These are phyloP conservation scores for Coelopa pilipes DNA, from an alignment of 2,888 invertebrate genomes.

Conservation along the genomic window DNA sequence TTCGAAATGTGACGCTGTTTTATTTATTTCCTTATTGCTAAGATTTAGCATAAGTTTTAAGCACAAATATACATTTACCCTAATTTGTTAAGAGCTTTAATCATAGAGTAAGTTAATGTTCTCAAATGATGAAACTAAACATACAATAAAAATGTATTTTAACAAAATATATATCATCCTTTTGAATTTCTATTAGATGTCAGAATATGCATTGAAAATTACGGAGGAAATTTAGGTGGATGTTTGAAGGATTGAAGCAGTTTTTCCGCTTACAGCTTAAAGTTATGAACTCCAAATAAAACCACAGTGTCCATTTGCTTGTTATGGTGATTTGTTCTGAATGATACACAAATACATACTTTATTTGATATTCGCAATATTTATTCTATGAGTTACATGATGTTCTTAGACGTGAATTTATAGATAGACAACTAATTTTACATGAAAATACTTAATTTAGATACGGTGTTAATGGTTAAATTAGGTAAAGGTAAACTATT, in stretches of 20 bases:
- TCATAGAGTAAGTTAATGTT: too few species aligned
- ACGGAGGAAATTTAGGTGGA: too few species aligned
- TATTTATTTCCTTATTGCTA: too few species aligned
- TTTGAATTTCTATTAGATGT: not conserved
- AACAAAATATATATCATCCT: not conserved
- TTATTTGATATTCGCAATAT: not conserved
- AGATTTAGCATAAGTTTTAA: too few species aligned
- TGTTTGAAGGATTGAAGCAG: too few species aligned
- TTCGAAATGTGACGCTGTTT: too few species aligned
- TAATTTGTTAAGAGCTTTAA: too few species aligned
- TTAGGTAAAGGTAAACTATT: not conserved
- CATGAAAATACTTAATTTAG: not conserved
- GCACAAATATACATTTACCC: too few species aligned
- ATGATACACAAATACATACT: slow-evolving; percentile 35
- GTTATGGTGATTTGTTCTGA: slow-evolving; percentile 36
- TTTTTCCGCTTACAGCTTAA: too few species aligned
- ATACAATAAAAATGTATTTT: too few species aligned
- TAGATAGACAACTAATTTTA: not conserved
- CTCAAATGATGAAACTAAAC: too few species aligned
- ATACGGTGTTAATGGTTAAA: not conserved
- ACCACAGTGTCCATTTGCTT: not conserved
- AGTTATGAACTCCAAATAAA: not conserved
- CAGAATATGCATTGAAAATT: too few species aligned
- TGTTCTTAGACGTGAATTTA: not conserved
- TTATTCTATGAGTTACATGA: slow-evolving; percentile 2